Base-by-base conservation (phyloP, 2,113 vertebrate genomes). In the Notarius lentiginosus region DNA sequence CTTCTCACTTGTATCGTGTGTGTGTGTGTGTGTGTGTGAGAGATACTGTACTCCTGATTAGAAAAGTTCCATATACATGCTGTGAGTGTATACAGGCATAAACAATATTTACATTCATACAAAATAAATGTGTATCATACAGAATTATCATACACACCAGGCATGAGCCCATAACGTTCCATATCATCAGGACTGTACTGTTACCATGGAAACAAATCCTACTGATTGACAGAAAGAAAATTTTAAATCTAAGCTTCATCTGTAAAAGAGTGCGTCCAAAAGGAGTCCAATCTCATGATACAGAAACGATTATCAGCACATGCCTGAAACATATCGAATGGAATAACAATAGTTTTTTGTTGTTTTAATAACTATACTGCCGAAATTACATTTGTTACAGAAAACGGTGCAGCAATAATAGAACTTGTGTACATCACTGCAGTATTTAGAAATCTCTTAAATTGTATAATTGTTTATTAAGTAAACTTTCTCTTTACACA, bases 81-180 rank as follows among this genome's bases (percentile, higher is more conserved):
- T 92, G 92, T 83, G 92, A 82, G 90, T 94, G 92, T 91, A 94
- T 96, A 97, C 96, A 97, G 97, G 97, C 97, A 94, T 96, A 95
- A 96, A 73, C 51, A 41, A 34, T 84, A 56, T 95, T 96, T 97
- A 97, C 97, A 97, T 96, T 95, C 94, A 96, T 96, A 92, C 96
- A 97, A 95, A 96, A 96, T 82, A 81, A 65, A 80, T 49, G 86
- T 85, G 85, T 90, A 90, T 84, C 90, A 81, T 90, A 90, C 87
- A 90, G 9, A 24, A 5, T 90, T 10, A 79, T 91, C 85, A 90
- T 83, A 8, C 91, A 92, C 91, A 92, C 49, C 90, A 91, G 91
- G 91, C 47, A 80, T 56, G 63, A 49, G 8, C 81, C 80, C 51
- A 61, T 34, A 76, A 86, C 4, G 17, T 70, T 84, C 60, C 75